Evolutionary conservation across 2,797 vertebrate species (phyloP), one percentile per base, ranked within the genome.

Genomic region (Buceros bicornis): DNA sequence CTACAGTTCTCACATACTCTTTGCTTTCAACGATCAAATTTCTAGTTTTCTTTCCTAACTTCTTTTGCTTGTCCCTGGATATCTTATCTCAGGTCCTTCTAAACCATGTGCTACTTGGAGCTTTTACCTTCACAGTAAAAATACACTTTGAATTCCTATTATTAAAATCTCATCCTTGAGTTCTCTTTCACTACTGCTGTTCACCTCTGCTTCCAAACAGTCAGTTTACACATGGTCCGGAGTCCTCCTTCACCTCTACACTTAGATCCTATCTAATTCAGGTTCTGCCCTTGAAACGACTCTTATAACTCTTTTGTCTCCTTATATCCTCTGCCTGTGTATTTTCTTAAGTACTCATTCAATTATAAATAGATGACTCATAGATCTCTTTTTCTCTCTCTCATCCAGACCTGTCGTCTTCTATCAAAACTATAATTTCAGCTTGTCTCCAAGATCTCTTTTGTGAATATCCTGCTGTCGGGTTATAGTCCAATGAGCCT

Each of bases 191-290:
- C 22, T 72, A 60, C 28, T 40, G 42, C 13, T 58, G 18, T n/a
- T 82, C 60, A 85, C 43, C 21, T 65, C 57, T 45, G 51, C 26
- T 86, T 77, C 56, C 60, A 85, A 1, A 3, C 0, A 0, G 48
- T 43, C 51, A 73, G 35, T 13, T 79, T 45, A 79, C 0, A 1
- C 10, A 4, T 7, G 12, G 33, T 28, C 4, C 1, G 18, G 28
- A 86, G 40, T 54, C 24, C 11, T 71, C 48, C 58, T 84, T 76
- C 28, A 65, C n/a, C 18, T 61, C 35, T 48, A 37, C 22, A 43
- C 77, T 66, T 42, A 71, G 28, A 61, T 26, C 22, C n/a, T 43
- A 56, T 53, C 77, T 72, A 81, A 77, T 31, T 17, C 9, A 77
- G 12, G 4, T 48, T 57, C 76, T 77, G 22, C 8, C 53, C 53